phyloP scores from a whole-genome alignment of 2,888 invertebrate genomes.

The Gerris lacustris region DNA sequence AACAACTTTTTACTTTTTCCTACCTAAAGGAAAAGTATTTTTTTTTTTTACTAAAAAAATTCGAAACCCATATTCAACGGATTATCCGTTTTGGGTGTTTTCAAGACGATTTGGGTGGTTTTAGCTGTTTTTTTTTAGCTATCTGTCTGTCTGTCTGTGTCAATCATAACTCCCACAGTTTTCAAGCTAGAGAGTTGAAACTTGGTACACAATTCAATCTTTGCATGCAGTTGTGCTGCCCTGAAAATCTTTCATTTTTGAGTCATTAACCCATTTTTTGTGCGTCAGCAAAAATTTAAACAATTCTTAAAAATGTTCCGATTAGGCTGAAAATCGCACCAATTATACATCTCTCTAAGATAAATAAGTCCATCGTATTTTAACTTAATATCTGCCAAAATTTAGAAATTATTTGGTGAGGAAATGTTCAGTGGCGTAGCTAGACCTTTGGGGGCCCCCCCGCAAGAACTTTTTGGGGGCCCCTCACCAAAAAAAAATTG shows the following conservation, averaged over 20 bases:
- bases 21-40: not conserved
- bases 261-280: not conserved
- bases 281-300: not conserved
- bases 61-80: not conserved
- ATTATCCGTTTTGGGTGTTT: not conserved
- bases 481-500: too few relatives aligned
- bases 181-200: not conserved
- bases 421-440: too few relatives aligned
- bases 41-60: not conserved
- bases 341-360: too few relatives aligned
- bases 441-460: too few relatives aligned
- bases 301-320: not conserved
- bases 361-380: too few relatives aligned
- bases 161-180: not conserved
- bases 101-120: not conserved
- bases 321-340: too few relatives aligned
- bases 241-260: not conserved
- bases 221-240: not conserved
- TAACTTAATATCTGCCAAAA: too few relatives aligned
- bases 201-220: not conserved
- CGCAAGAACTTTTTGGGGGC: too few relatives aligned
- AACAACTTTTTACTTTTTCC: too few relatives aligned
- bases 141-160: not conserved
- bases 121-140: too few relatives aligned
- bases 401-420: not conserved